Evolutionary conservation across 2,888 invertebrate genomes (phyloP).

Genomic region (Polia nebulosa): DNA sequence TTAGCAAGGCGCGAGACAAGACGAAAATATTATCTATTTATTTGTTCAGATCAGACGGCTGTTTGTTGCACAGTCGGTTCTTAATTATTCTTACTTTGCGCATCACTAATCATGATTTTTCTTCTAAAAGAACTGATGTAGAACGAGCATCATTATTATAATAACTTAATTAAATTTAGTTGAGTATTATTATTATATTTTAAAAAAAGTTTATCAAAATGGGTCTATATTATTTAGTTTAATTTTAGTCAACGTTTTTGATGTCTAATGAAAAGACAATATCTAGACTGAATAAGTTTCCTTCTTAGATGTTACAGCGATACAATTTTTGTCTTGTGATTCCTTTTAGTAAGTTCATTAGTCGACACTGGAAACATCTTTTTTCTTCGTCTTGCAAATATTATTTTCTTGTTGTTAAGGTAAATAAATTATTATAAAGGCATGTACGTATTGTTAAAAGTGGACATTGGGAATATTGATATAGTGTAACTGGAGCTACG

Average conservation of each 20-base stretch:
- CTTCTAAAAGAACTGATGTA: constrained; percentile 80
- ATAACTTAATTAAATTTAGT: constrained; percentile 82
- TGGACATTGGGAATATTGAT: constrained; percentile 78
- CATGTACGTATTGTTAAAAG: constrained; percentile 81
- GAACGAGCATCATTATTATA: constrained; percentile 76
- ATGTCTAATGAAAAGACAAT: constrained; percentile 88
- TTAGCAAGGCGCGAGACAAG: constrained; percentile 49
- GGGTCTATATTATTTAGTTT: constrained; percentile 75
- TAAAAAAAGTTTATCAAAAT: constrained; percentile 74
- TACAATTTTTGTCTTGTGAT: constrained; percentile 76
- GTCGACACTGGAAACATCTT: constrained; percentile 71
- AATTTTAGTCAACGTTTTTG: constrained; percentile 84
- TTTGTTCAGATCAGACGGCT: constrained; percentile 46
- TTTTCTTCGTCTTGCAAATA: constrained; percentile 75
- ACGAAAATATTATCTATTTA: constrained; percentile 44
- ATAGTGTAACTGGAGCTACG: constrained; percentile 72
- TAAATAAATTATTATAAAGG: constrained; percentile 84
- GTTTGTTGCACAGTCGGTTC: constrained; percentile 51
- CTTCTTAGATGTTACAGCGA: constrained; percentile 77
- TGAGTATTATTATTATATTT: constrained; percentile 80
- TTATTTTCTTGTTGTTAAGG: constrained; percentile 81
- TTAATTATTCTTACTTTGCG: constrained; percentile 56
- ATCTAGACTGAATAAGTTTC: constrained; percentile 89
- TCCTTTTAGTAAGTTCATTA: constrained; percentile 78
- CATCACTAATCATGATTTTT: constrained; percentile 69